Evolutionary conservation across 2,797 vertebrate species (phyloP).

Genomic region (Lithobates sylvaticus): DNA sequence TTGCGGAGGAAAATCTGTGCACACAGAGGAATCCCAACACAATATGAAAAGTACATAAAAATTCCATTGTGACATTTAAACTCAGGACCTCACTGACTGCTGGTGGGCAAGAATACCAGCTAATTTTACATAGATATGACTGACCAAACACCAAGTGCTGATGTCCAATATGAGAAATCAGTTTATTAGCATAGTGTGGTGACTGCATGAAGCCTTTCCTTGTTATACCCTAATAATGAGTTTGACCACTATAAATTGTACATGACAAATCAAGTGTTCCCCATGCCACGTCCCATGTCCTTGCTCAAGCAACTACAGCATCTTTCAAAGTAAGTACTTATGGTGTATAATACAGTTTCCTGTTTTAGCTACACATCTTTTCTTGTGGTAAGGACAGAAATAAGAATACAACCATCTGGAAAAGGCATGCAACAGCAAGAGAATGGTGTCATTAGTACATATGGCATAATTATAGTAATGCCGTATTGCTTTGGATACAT

Average conservation of each 20-base stretch:
- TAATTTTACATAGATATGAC: no score
- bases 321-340: conserved; percentile 25
- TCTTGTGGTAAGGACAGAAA: conserved; percentile 36
- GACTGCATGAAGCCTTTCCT: background rate
- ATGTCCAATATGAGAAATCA: no score
- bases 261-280: conserved; percentile 2
- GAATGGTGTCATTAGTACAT: background rate
- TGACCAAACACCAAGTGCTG: no score
- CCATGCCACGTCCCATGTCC: conserved; percentile 49
- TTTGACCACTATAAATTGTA: background rate
- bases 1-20: no score
- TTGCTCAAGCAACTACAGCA: background rate
- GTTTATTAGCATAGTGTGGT: no score
- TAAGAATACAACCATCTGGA: conserved; percentile 21
- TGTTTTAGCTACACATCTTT: conserved; percentile 23
- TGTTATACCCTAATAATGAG: background rate
- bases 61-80: no score
- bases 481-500: background rate
- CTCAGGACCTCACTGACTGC: no score
- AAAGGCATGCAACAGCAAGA: background rate
- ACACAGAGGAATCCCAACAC: no score
- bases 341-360: conserved; percentile 51
- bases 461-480: background rate
- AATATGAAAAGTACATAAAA: no score
- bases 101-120: no score